Percentiles rank a stretch among this genome's conserved stretches.
These are phyloP conservation scores for Rhopilema esculentum DNA, from an alignment of 30 jellyfish, hydroid and myxozoan genomes.

Conservation along the genomic window DNA sequence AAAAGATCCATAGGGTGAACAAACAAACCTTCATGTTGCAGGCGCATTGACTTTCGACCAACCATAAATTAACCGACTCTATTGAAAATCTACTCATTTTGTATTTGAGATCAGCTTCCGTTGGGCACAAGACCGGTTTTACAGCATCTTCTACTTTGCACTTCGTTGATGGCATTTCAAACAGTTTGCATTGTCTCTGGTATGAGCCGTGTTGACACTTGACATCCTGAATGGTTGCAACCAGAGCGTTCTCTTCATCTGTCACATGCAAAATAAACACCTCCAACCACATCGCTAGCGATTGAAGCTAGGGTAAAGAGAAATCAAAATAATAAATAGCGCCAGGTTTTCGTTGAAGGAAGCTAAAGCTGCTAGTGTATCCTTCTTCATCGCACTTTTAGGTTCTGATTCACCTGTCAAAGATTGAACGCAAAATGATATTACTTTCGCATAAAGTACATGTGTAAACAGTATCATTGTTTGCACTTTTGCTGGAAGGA, in stretches of 20 bases:
- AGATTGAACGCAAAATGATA: no score
- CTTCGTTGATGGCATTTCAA: conserved; percentile 39
- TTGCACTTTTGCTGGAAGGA: no score
- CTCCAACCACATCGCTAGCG: conserved; percentile 83
- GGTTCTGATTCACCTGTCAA: no score
- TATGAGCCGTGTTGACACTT: conserved; percentile 78
- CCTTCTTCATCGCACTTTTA: no score
- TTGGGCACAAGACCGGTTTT: conserved; percentile 65
- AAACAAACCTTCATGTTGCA: conserved; percentile 77
- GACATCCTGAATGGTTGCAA: conserved; percentile 52
- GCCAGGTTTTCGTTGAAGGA: not conserved
- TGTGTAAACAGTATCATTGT: no score
- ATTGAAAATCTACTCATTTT: conserved; percentile 87
- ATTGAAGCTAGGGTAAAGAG: conserved; percentile 56
- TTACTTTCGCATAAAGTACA: no score
- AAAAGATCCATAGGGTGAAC: no score
- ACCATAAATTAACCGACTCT: conserved; percentile 72
- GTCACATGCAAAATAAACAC: conserved; percentile 69
- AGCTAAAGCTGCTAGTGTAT: no score
- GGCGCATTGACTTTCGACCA: conserved; percentile 92
- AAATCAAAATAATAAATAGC: not conserved
- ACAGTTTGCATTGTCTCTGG: conserved; percentile 64
- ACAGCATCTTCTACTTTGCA: conserved; percentile 20
- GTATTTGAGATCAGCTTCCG: conserved; percentile 89
- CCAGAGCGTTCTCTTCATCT: conserved; percentile 83